Evolutionary conservation across 2,113 vertebrate genomes (phyloP).

Genomic region (Orthonyx spaldingii): DNA sequence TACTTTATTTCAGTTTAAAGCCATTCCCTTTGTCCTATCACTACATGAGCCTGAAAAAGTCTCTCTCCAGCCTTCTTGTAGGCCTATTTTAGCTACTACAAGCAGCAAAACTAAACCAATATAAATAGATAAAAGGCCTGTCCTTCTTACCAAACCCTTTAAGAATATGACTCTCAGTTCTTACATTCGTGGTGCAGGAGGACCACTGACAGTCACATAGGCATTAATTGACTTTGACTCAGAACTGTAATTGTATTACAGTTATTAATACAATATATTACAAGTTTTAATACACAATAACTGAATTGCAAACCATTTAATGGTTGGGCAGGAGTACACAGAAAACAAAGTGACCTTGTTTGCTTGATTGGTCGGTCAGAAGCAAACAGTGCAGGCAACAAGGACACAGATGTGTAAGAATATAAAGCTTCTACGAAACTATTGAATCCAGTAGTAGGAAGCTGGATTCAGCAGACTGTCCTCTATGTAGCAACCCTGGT

Average conservation of each 20-base stretch:
- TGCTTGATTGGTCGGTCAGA: rapidly evolving
- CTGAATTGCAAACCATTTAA: background rate
- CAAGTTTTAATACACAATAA: background rate
- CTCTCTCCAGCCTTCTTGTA: background rate
- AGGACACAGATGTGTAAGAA: background rate
- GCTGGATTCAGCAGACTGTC: background rate
- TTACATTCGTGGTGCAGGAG: background rate
- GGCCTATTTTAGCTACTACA: background rate
- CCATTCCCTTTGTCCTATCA: background rate
- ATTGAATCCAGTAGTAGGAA: background rate
- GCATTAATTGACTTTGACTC: background rate
- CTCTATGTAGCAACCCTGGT: background rate
- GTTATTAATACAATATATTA: background rate
- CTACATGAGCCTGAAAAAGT: background rate
- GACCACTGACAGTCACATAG: background rate
- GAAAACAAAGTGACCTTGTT: background rate
- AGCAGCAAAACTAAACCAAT: background rate
- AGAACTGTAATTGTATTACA: background rate
- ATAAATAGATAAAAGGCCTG: background rate
- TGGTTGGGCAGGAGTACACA: background rate
- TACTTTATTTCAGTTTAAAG: background rate
- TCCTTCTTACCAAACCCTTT: background rate
- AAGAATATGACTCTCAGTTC: background rate
- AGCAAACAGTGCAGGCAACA: background rate
- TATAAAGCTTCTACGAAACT: background rate